These are phyloP conservation scores for Gobio occitaniae DNA, from an alignment of 2,797 vertebrate species.

Conservation along the genomic window DNA sequence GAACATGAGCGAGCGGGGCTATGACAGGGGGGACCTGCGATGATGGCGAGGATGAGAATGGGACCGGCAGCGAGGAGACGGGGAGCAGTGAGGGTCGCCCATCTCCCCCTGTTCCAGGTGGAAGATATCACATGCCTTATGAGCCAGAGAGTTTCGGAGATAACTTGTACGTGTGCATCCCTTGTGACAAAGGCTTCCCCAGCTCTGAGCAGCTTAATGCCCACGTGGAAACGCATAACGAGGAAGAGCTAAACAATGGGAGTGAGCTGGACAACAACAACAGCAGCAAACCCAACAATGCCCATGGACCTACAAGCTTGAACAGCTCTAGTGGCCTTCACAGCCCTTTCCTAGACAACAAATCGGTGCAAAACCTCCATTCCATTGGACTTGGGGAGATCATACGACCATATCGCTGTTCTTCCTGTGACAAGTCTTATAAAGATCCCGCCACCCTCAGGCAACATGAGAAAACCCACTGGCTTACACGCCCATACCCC, in stretches of 20 bases:
- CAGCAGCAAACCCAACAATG: conserved; percentile 69
- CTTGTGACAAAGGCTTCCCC: conserved; percentile 98
- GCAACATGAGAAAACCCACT: conserved; percentile 99
- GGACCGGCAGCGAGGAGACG: conserved; percentile 95
- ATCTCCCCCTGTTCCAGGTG: conserved; percentile 85
- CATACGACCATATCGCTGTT: conserved; percentile 94
- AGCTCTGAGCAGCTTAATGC: conserved; percentile 99
- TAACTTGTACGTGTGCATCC: conserved; percentile 98
- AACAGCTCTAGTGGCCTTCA: conserved; percentile 74
- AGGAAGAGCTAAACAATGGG: conserved; percentile 92
- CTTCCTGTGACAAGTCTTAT: conserved; percentile 96
- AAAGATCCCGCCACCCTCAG: conserved; percentile 97
- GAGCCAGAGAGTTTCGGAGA: conserved; percentile 98
- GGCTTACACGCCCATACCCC: conserved; percentile 97
- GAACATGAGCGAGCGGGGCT: conserved; percentile 74
- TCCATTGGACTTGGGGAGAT: conserved; percentile 85
- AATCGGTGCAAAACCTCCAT: conserved; percentile 81
- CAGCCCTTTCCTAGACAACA: conserved; percentile 77
- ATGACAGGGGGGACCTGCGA: conserved; percentile 60
- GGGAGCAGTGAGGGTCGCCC: conserved; percentile 94
- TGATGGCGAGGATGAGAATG: conserved; percentile 86
- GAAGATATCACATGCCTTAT: conserved; percentile 92
- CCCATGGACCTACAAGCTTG: conserved; percentile 69
- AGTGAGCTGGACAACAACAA: conserved; percentile 77
- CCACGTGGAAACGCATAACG: conserved; percentile 97